Percentiles rank a stretch among this genome's conserved stretches.
Evolutionary conservation across 2,113 vertebrate genomes (phyloP).

Genomic region (Notiomystis cincta): DNA sequence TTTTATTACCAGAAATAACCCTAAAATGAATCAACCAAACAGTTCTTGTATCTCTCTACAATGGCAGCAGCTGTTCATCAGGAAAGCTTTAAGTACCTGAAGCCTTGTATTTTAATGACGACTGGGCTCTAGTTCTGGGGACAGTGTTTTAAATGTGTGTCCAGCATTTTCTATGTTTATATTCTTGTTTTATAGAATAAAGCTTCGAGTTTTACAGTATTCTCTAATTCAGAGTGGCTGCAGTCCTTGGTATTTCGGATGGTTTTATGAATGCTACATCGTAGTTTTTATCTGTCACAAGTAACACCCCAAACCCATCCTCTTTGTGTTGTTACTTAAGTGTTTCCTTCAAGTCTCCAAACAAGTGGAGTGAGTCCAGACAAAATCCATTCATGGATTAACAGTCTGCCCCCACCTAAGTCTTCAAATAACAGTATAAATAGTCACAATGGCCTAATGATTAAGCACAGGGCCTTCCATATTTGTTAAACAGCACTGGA

Average conservation of each 20-base stretch:
- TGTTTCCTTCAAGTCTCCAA: background rate
- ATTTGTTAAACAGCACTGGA: background rate
- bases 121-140: background rate
- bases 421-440: background rate
- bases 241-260: rapidly evolving
- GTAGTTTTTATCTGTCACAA: background rate
- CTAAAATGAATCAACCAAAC: background rate
- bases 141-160: background rate
- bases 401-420: background rate
- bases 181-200: slow-evolving; percentile 52
- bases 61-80: background rate
- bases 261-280: background rate
- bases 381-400: background rate
- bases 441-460: rapidly evolving
- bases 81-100: background rate
- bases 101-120: background rate
- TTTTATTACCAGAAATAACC: background rate
- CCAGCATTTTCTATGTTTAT: background rate
- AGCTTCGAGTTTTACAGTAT: background rate
- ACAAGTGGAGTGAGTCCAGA: background rate
- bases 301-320: background rate
- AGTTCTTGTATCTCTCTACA: background rate
- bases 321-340: background rate
- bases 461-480: background rate
- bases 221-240: background rate